Percentiles rank a stretch among this genome's conserved stretches.
Conservation (phyloP, 1,140 invertebrate species). For the Stegodyphus mimosarum region DNA sequence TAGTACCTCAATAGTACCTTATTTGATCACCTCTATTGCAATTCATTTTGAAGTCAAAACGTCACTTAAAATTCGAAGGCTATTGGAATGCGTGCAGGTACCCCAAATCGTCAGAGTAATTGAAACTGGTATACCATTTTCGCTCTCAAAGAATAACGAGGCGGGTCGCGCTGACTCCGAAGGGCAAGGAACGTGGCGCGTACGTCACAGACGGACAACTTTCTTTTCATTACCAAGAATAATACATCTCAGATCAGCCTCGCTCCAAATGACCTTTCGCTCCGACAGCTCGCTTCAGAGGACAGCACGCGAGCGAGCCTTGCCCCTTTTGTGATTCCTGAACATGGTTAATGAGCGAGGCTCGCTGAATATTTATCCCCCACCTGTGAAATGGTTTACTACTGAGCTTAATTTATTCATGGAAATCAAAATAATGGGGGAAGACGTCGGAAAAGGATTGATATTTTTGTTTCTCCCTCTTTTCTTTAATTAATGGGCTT, state of each 20-base stretch:
- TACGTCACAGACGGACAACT: slow-evolving; percentile 28
- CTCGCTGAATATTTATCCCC: slow-evolving; percentile 9
- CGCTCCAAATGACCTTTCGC: slow-evolving; percentile 19
- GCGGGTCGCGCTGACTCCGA: slow-evolving; percentile 6
- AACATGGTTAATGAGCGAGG: background rate
- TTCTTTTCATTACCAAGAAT: background rate
- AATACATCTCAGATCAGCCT: slow-evolving; percentile 13
- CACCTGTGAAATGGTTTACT: background rate
- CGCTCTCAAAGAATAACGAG: background rate
- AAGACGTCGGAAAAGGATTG: background rate
- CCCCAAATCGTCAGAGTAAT: background rate
- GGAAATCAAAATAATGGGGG: background rate
- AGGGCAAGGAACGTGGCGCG: background rate
- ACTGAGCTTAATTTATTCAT: slow-evolving; percentile 30
- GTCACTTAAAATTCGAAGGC: background rate
- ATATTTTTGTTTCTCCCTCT: slow-evolving; percentile 1
- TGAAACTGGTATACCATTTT: background rate
- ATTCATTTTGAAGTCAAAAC: too few species aligned
- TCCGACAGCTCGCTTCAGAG: slow-evolving; percentile 2
- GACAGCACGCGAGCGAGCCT: background rate
- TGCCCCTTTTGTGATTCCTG: slow-evolving; percentile 4
- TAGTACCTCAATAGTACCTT: too few species aligned
- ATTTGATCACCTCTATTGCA: too few species aligned
- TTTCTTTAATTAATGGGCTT: slow-evolving; percentile 23
- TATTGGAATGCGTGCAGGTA: background rate